Evolutionary conservation across 2,888 invertebrate genomes (phyloP), one percentile per base, ranked within the genome.

Genomic region (Phyllotreta cruciferae): DNA sequence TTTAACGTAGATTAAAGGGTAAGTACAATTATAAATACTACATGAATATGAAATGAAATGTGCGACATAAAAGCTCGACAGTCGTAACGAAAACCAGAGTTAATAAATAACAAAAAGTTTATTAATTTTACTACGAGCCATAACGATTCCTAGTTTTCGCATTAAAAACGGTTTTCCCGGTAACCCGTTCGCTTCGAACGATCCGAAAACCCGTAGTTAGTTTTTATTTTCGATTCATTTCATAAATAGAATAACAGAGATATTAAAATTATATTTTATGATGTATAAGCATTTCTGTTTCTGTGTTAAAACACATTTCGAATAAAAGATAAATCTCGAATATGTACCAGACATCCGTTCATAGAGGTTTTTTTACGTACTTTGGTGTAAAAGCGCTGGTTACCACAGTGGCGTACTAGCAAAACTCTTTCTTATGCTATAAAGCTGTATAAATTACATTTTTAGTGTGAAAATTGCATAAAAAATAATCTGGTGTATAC

Each of bases 201-300:
- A 50, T 50, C 36, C 37, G 8, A 52, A 11, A 11, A 4, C 13
- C 36, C 13, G 8, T 9, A 24, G 14, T n/a, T 11, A 56, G 63
- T 64, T 66, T 66, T 64, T 64, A 64, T 69, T 67, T 69, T 63
- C 36, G 52, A 64, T 66, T 63, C 41, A 62, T 52, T 52, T 52
- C 66, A 52, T 68, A 70, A 70, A 70, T 70, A 70, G 68, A 70
- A 70, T 68, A 69, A 69, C 69, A 68, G 66, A 70, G 70, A 70
- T 70, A 70, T 70, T 70, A 68, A 70, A 70, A 67, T 68, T 52
- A 66, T 66, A 66, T 68, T 70, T 70, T 70, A 70, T 70, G 70
- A 67, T 67, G 66, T 64, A 67, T 66, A 66, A 70, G 67, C 70
- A 68, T 70, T 70, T 68, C 66, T 69, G 69, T 65, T 69, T 66